These are phyloP conservation scores for Fissipunctia ypsillon DNA, from an alignment of 2,888 invertebrate genomes.

Conservation along the genomic window DNA sequence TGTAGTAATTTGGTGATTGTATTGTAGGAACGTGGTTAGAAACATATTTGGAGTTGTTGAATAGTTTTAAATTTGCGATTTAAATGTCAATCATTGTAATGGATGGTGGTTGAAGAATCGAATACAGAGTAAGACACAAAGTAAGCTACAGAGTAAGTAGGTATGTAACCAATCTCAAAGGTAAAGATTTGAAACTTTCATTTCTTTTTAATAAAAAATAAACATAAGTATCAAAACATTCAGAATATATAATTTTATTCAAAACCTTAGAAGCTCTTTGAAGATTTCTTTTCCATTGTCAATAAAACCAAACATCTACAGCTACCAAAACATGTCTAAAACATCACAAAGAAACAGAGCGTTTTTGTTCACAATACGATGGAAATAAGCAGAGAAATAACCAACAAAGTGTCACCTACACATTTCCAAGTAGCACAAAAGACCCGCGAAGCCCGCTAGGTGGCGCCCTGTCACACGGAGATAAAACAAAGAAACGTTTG, in stretches of 20 bases:
- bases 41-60: conserved; percentile 14
- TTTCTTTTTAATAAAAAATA: background rate
- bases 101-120: background rate
- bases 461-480: conserved; percentile 68
- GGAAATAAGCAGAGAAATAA: conserved; percentile 66
- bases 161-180: background rate
- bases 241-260: conserved; percentile 35
- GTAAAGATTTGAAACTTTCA: background rate
- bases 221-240: conserved; percentile 23
- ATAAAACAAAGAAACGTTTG: conserved; percentile 86
- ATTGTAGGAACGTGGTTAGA: conserved; percentile 31
- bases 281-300: conserved; percentile 60
- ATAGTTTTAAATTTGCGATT: conserved; percentile 8
- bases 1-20: conserved; percentile 33
- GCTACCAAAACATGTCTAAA: conserved; percentile 56
- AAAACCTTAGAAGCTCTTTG: conserved; percentile 64
- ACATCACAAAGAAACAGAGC: conserved; percentile 61
- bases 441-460: conserved; percentile 67
- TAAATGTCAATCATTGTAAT: conserved; percentile 4
- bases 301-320: conserved; percentile 54
- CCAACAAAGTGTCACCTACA: conserved; percentile 71
- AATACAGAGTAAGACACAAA: too few species aligned
- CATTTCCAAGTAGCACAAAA: conserved; percentile 65
- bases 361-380: conserved; percentile 61
- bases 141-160: background rate